Base-by-base conservation (phyloP, 2,888 invertebrate genomes). In the Acanthoscelides obtectus region DNA sequence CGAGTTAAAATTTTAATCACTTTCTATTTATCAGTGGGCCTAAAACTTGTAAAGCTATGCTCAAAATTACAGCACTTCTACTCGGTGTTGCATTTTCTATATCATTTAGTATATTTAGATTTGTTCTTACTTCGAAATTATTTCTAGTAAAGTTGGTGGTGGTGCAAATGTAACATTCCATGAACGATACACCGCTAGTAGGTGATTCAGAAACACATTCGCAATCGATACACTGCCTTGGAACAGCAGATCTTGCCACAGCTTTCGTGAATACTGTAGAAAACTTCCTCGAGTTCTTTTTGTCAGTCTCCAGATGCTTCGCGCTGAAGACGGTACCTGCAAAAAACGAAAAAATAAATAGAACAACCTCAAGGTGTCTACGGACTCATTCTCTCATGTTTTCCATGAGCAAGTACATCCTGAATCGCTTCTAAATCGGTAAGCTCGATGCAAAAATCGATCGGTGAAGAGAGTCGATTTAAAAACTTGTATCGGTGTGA, bases 241-340 rank as follows among this genome's bases (percentile, higher is more conserved):
- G 90, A 21, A 82, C 79, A 0, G 92, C 91, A n/a, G 90, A 88
- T 72, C 87, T 82, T 0, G 90, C 91, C 0, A 93, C 86, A 67
- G 92, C 87, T 78, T 91, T 90, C 0, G 90, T 88, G 78, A 93
- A 92, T 2, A 92, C 91, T 22, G 87, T 88, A 4, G 89, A 87
- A 75, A 92, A 89, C 75, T 90, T 90, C 79, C 90, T 90, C 2
- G 89, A 87, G 20, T 88, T 86, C 65, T 86, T 86, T 69, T 89
- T 89, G 68, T 88, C 88, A 19, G 87, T 86, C 72, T 88, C 87
- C 73, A 92, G 79, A 80, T 90, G 90, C 72, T 88, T 87, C 0
- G 88, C 88, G 73, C 89, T 89, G 80, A 92, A 92, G 71, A 92
- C 86, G 0, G 91, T 88, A 20, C 90, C 87, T 87, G 81, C 63